Evolutionary conservation across 2,888 invertebrate genomes (phyloP).

Genomic region (Philereme vetulata): DNA sequence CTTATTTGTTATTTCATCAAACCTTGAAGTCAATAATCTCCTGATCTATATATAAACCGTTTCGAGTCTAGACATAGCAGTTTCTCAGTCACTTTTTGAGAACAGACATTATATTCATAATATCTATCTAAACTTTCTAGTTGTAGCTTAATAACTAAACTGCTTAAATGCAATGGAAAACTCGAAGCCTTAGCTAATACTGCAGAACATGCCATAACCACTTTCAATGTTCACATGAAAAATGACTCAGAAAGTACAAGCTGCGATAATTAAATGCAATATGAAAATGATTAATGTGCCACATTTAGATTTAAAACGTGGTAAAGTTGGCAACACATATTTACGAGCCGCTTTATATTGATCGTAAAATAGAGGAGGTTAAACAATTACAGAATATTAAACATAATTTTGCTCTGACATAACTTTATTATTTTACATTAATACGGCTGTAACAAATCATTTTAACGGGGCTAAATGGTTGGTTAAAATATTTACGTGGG

Average conservation of each 20-base stretch:
- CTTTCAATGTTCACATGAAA: constrained; percentile 45
- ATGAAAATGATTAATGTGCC: constrained; percentile 50
- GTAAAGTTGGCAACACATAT: constrained; percentile 43
- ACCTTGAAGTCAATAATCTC: too few relatives aligned
- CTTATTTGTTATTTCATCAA: too few relatives aligned
- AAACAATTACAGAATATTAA: constrained; percentile 28
- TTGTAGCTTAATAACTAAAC: background rate
- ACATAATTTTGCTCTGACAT: constrained; percentile 9
- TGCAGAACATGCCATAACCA: constrained; percentile 13
- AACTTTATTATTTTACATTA: background rate
- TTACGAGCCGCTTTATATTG: constrained; percentile 38
- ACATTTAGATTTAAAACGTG: constrained; percentile 46
- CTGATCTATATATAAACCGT: too few relatives aligned
- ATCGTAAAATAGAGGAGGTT: constrained; percentile 38
- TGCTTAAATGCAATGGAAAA: background rate
- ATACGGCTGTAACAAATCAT: background rate
- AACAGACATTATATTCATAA: too few relatives aligned
- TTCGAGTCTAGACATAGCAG: too few relatives aligned
- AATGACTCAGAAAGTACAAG: constrained; percentile 45
- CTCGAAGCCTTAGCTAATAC: background rate
- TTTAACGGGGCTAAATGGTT: background rate
- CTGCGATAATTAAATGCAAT: constrained; percentile 45
- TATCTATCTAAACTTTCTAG: background rate
- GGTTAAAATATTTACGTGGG: background rate
- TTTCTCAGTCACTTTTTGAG: too few relatives aligned